These are phyloP conservation scores for Tenthredo mesomela DNA, from an alignment of 2,888 invertebrate species.

Conservation along the genomic window DNA sequence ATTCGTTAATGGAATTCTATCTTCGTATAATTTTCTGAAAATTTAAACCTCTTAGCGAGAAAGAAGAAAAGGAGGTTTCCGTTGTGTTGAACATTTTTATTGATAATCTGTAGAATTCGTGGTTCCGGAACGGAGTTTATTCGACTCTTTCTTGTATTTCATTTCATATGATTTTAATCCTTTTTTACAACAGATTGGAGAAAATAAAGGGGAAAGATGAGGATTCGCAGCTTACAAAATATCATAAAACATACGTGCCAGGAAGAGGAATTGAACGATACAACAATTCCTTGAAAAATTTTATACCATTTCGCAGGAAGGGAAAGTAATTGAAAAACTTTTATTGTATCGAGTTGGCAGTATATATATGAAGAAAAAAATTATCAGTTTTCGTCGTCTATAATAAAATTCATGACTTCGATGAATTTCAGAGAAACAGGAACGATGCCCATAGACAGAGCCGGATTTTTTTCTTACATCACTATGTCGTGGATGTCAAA, in stretches of 20 bases:
- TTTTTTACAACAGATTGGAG: not conserved
- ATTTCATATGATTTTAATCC: not conserved
- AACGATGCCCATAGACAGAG: slow-evolving; percentile 76
- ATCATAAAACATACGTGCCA: slow-evolving; percentile 58
- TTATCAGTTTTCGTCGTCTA: not conserved
- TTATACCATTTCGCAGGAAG: slow-evolving; percentile 69
- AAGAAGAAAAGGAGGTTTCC: no score
- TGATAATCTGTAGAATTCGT: no score
- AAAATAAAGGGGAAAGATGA: not conserved
- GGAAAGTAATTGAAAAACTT: slow-evolving; percentile 61
- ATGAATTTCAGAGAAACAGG: slow-evolving; percentile 65
- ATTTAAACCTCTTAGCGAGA: no score
- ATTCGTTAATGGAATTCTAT: not conserved
- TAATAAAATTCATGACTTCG: not conserved
- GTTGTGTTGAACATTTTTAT: no score
- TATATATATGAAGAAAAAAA: not conserved
- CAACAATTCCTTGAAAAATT: slow-evolving; percentile 67
- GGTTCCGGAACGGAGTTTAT: no score
- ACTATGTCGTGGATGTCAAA: slow-evolving; percentile 80
- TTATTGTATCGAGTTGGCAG: not conserved
- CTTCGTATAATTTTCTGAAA: no score
- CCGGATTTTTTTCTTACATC: slow-evolving; percentile 79
- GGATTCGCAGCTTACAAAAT: not conserved
- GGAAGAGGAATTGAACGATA: slow-evolving; percentile 65
- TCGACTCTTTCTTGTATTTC: not conserved